Conservation (phyloP, 2,888 invertebrate genomes). For the Empis stercorea region DNA sequence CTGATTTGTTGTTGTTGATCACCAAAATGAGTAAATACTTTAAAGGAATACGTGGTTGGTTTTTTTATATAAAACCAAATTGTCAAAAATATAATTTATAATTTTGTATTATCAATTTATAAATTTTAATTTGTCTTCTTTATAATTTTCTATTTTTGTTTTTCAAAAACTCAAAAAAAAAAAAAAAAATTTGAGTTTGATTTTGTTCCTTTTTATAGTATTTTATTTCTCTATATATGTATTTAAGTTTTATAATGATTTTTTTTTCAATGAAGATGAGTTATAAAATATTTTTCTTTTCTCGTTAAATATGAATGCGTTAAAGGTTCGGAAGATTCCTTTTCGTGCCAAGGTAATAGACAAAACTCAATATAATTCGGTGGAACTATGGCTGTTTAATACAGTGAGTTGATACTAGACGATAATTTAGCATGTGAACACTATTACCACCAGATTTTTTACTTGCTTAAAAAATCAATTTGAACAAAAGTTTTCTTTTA, state of each 20-base stretch:
- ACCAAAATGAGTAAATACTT: slow-evolving; percentile 32
- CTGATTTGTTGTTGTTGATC: slow-evolving; percentile 31
- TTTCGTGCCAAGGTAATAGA: slow-evolving; percentile 2
- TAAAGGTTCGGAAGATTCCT: slow-evolving; percentile 1
- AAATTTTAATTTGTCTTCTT: background rate
- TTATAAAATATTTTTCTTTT: slow-evolving; percentile 11
- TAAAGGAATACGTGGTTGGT: slow-evolving; percentile 35
- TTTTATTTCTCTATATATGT: too few species aligned
- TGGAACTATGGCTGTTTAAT: slow-evolving; percentile 81
- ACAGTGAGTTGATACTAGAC: slow-evolving; percentile 84
- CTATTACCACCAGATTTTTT: too few species aligned
- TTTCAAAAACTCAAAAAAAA: slow-evolving; percentile 8
- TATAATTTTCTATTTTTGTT: slow-evolving; percentile 2
- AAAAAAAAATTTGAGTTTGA: too few species aligned
- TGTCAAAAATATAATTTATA: background rate
- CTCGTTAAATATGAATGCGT: too few species aligned
- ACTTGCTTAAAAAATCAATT: too few species aligned
- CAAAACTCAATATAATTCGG: background rate
- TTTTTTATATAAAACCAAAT: background rate
- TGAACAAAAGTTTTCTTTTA: too few species aligned
- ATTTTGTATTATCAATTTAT: background rate
- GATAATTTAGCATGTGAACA: slow-evolving; percentile 72
- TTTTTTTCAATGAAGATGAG: too few species aligned
- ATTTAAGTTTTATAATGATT: too few species aligned
- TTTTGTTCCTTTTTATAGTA: slow-evolving; percentile 1